These are phyloP conservation scores for Diadophis punctatus DNA, from an alignment of 2,113 vertebrate genomes.

Conservation along the genomic window DNA sequence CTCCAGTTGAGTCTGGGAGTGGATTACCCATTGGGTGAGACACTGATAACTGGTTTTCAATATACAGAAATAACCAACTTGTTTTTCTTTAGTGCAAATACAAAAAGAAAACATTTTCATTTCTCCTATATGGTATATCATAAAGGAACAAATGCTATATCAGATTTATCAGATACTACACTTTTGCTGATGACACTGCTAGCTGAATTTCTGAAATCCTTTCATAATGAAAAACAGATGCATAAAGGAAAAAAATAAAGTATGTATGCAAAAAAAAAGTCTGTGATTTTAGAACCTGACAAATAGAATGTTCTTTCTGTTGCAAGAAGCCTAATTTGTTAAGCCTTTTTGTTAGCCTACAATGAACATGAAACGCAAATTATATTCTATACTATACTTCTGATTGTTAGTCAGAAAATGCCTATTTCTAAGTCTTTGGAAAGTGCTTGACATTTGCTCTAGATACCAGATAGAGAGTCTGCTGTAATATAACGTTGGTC, in stretches of 20 bases:
- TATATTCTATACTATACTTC: background rate
- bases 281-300: slow-evolving; percentile 27
- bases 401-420: background rate
- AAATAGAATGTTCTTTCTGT: slow-evolving; percentile 17
- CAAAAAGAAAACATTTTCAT: slow-evolving; percentile 21
- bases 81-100: background rate
- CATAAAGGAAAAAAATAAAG: slow-evolving; percentile 62
- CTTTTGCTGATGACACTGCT: slow-evolving; percentile 62
- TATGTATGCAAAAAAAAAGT: slow-evolving; percentile 16
- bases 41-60: background rate
- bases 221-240: slow-evolving; percentile 76
- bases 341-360: background rate
- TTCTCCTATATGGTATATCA: slow-evolving; percentile 38
- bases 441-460: background rate
- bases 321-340: slow-evolving; percentile 1
- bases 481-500: background rate
- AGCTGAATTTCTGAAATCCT: slow-evolving; percentile 63
- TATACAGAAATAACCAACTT: background rate
- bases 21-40: background rate
- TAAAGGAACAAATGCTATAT: slow-evolving; percentile 41
- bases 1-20: background rate
- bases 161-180: slow-evolving; percentile 54
- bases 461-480: background rate
- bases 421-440: background rate
- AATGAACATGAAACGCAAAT: background rate